Conservation (phyloP, 2,113 vertebrate species). For the Myanophis thanlyinensis region DNA sequence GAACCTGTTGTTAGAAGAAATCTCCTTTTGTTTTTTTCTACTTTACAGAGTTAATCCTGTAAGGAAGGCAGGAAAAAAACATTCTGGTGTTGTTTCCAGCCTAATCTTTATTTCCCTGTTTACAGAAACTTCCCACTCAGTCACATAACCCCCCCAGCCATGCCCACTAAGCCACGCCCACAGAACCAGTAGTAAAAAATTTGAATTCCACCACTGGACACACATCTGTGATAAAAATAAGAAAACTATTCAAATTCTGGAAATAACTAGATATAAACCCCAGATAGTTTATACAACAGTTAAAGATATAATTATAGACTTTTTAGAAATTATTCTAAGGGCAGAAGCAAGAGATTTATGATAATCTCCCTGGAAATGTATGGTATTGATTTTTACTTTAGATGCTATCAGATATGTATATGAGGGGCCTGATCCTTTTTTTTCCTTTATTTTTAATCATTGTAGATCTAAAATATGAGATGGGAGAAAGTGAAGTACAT, state of each 20-base stretch:
- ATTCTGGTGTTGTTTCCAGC: no score
- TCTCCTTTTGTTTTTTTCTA: no score
- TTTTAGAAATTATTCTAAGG: background rate
- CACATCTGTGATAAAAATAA: background rate
- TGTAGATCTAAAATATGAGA: background rate
- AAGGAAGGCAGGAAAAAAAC: no score
- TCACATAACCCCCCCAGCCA: no score
- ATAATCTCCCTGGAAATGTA: background rate
- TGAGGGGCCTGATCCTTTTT: background rate
- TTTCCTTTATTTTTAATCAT: background rate
- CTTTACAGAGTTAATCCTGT: no score
- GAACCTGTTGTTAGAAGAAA: no score
- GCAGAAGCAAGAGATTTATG: background rate
- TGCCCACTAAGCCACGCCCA: no score
- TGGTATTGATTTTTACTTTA: background rate
- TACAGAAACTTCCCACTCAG: no score
- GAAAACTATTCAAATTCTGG: background rate
- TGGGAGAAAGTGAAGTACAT: background rate
- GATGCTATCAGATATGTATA: background rate
- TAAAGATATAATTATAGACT: background rate
- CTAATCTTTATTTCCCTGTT: no score
- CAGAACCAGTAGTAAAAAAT: no score
- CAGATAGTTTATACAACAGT: background rate
- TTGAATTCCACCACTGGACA: no score
- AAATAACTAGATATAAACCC: background rate